phyloP scores from a whole-genome alignment of 2,113 vertebrate species.

The Cololabis saira region DNA sequence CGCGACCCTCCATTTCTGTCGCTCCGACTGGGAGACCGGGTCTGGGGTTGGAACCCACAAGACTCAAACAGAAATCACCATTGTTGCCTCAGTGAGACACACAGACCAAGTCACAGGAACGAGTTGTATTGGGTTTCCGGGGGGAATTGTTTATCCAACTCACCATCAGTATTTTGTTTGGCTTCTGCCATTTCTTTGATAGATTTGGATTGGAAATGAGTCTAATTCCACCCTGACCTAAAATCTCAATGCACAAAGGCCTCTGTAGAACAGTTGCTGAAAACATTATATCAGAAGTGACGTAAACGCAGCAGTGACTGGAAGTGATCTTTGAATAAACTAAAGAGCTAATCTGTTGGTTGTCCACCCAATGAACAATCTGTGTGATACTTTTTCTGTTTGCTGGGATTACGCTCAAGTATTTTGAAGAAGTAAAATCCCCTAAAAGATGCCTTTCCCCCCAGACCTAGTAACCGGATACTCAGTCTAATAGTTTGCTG shows the following conservation, averaged over 20 bases:
- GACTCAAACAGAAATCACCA: slow-evolving; percentile 74
- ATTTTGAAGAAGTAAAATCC: slow-evolving; percentile 51
- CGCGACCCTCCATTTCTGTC: slow-evolving; percentile 63
- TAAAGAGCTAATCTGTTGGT: slow-evolving; percentile 43
- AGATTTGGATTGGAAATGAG: slow-evolving; percentile 42
- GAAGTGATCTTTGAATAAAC: slow-evolving; percentile 18
- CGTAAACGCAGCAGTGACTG: slow-evolving; percentile 33
- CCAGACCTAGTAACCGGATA: slow-evolving; percentile 74
- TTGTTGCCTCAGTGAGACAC: slow-evolving; percentile 63
- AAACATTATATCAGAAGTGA: slow-evolving; percentile 30
- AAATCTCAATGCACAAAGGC: slow-evolving; percentile 27
- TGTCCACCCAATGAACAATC: slow-evolving; percentile 26
- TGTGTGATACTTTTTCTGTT: slow-evolving; percentile 42
- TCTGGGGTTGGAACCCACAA: slow-evolving; percentile 73
- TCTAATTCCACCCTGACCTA: slow-evolving; percentile 29
- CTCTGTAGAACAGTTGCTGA: slow-evolving; percentile 6
- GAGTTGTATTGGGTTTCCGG: slow-evolving; percentile 63
- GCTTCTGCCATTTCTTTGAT: slow-evolving; percentile 55
- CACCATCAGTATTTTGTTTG: slow-evolving; percentile 68
- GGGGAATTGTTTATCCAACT: slow-evolving; percentile 66
- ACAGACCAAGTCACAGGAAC: slow-evolving; percentile 65
- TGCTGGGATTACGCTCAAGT: slow-evolving; percentile 37
- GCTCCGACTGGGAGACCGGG: slow-evolving; percentile 65
- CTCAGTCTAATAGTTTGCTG: slow-evolving; percentile 76
- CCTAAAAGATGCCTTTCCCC: slow-evolving; percentile 56